Base-by-base conservation (phyloP, 2,888 invertebrate species). In the Phortica okadai region DNA sequence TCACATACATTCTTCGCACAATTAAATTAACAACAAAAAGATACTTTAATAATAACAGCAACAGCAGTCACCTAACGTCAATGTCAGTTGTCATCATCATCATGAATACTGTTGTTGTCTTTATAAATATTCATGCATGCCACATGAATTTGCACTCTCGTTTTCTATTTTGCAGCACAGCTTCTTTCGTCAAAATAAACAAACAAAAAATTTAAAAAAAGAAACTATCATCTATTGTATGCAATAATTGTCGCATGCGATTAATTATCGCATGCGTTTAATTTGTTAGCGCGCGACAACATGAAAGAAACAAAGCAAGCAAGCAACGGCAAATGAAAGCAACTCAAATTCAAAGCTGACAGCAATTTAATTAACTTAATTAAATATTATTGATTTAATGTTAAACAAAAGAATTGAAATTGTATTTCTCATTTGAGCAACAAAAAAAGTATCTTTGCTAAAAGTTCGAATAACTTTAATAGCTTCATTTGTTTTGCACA, bases 51-150 rank as follows among this genome's bases (percentile, higher is more conserved):
- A 64, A 64, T 33, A 64, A 6, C 10, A 54, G 7, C n/a, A 59
- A 59, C 59, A 59, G 7, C 59, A 50, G 50, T 50, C 50, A 50
- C 50, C 50, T 8, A 50, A 3, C 10, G 62, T 25, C 62, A 62
- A 62, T 62, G 62, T 62, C 62, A 62, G 62, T 62, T 10, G 62
- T 25, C 62, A 62, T 62, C 25, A 62, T 25, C 1, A 62, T 42
- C n/a, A 33, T 66, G 66, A 11, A 59, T 42, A 25, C 62, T 62
- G 8, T 4, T 62, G 62, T 25, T 25, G 70, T 21, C 70, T 1
- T 25, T 56, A 72, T 72, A 72, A 72, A 72, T 72, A 72, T 72
- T 72, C 56, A 72, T 72, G 16, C 45, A 69, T 16, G 42, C 70
- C 25, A 44, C 70, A 45, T 45, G 7, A 25, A 45, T 69, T 69